Evolutionary conservation across 1,140 invertebrate species (phyloP).

Genomic region (Drosophila ogumai): DNA sequence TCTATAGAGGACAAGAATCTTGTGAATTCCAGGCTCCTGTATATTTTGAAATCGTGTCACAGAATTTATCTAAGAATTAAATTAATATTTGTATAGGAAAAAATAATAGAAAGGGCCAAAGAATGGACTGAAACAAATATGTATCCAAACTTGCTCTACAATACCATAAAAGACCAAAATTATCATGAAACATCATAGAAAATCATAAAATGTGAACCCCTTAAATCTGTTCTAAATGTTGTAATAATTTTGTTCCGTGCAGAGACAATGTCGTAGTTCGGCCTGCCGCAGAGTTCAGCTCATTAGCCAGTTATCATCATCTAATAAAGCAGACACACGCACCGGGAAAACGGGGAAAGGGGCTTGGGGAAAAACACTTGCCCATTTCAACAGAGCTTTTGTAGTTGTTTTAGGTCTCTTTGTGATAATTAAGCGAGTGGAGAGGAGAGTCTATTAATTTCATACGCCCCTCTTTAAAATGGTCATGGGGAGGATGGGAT

Average conservation of each 20-base stretch:
- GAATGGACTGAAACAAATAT: too few species aligned
- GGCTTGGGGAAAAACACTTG: constrained; percentile 53
- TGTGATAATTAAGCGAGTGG: constrained; percentile 77
- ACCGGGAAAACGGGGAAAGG: constrained; percentile 20
- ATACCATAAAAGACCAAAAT: neutral
- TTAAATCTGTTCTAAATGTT: neutral
- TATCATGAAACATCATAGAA: neutral
- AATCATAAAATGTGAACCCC: neutral
- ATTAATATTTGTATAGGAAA: too few species aligned
- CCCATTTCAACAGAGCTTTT: constrained; percentile 67
- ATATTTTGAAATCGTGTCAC: too few species aligned
- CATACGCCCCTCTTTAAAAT: constrained; percentile 72
- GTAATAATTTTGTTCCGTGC: constrained; percentile 2
- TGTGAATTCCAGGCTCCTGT: too few species aligned
- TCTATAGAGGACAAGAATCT: too few species aligned
- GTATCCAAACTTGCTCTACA: too few species aligned
- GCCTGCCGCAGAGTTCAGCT: constrained; percentile 71
- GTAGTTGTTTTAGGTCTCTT: constrained; percentile 28
- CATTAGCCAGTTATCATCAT: constrained; percentile 83
- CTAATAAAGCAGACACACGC: constrained; percentile 76
- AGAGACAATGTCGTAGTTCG: constrained; percentile 54
- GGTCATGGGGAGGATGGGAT: constrained; percentile 49
- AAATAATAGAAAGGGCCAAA: too few species aligned
- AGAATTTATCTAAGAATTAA: too few species aligned
- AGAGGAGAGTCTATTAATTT: constrained; percentile 77